These are phyloP conservation scores for Pangasius djambal DNA, from an alignment of 2,797 vertebrate genomes.

Conservation along the genomic window DNA sequence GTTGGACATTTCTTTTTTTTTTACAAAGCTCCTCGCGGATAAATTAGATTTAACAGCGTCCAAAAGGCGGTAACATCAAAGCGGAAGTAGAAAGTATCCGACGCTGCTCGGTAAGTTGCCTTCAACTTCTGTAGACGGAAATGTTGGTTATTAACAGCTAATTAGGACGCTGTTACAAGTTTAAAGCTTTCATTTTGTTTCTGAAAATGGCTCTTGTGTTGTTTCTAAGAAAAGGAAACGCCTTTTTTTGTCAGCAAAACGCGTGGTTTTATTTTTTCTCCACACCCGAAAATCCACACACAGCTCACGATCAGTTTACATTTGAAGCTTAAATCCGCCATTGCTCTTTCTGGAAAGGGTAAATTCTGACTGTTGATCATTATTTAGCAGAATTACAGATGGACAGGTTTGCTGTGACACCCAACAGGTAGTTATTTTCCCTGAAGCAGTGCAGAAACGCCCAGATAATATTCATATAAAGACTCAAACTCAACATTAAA, in stretches of 20 bases:
- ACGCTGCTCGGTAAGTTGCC: conserved; percentile 68
- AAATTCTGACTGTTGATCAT: background rate
- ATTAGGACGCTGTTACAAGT: background rate
- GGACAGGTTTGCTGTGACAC: background rate
- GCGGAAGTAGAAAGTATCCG: conserved; percentile 76
- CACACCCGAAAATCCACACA: background rate
- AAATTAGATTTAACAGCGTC: background rate
- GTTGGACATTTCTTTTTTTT: no score
- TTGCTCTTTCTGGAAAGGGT: no score
- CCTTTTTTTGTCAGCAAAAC: background rate
- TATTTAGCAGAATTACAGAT: background rate
- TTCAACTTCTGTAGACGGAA: conserved; percentile 39
- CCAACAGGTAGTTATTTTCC: background rate
- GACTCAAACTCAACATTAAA: background rate
- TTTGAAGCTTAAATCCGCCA: background rate
- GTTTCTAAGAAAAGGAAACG: background rate
- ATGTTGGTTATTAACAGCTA: background rate
- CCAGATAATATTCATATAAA: background rate
- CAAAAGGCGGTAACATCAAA: conserved; percentile 66
- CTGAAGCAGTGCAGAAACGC: background rate
- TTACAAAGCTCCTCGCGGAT: background rate
- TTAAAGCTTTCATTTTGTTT: background rate
- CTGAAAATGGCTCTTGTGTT: background rate
- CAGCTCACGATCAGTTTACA: background rate
- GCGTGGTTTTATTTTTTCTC: background rate